Evolutionary conservation across 2,888 invertebrate species (phyloP).

Genomic region (Osedax frankpressi): DNA sequence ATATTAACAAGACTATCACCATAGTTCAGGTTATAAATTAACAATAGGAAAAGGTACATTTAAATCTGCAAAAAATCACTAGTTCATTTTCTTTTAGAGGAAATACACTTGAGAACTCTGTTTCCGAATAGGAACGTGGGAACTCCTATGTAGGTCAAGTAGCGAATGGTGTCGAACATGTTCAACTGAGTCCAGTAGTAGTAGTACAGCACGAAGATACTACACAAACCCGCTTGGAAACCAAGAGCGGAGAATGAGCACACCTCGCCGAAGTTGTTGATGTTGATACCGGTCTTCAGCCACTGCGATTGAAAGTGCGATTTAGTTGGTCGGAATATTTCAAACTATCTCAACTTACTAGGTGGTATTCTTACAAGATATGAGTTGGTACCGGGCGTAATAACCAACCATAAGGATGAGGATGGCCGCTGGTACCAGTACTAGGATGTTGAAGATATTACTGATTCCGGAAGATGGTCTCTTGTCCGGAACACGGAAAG

Average conservation of each 20-base stretch:
- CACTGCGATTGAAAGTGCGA: too few species aligned
- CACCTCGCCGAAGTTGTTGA: slow-evolving; percentile 62
- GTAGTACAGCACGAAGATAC: slow-evolving; percentile 72
- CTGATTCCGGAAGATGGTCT: slow-evolving; percentile 77
- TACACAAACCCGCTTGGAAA: slow-evolving; percentile 81
- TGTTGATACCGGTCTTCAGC: slow-evolving; percentile 72
- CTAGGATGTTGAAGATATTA: slow-evolving; percentile 71
- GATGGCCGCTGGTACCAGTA: slow-evolving; percentile 64
- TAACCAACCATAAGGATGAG: slow-evolving; percentile 59
- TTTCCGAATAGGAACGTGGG: slow-evolving; percentile 88
- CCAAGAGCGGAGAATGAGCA: slow-evolving; percentile 62
- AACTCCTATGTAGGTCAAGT: slow-evolving; percentile 68
- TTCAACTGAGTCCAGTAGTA: slow-evolving; percentile 82
- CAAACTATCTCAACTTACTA: too few species aligned
- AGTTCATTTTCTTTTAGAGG: slow-evolving; percentile 45
- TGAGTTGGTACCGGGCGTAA: too few species aligned
- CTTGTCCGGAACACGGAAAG: slow-evolving; percentile 80
- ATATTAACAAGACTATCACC: neutral
- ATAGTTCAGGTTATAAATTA: neutral
- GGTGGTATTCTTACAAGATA: too few species aligned
- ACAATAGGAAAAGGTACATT: neutral
- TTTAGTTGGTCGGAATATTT: too few species aligned
- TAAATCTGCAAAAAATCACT: too few species aligned
- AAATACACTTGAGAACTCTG: slow-evolving; percentile 71
- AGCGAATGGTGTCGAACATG: slow-evolving; percentile 89